phyloP scores from a whole-genome alignment of 2,797 vertebrate genomes.

The Anguilla marmorata region DNA sequence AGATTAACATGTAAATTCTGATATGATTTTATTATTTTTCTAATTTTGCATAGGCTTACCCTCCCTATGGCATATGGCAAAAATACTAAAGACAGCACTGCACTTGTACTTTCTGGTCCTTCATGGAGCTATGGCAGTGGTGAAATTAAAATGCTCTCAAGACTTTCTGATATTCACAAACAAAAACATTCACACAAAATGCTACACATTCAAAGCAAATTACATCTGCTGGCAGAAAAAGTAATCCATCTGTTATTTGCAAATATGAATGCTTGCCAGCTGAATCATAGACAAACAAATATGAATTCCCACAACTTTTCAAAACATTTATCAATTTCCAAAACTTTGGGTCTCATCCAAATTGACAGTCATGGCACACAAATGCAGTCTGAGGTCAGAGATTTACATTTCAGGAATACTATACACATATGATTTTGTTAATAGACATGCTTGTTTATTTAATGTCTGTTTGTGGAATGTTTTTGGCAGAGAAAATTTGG shows the following conservation, averaged over 20 bases:
- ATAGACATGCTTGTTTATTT: neutral
- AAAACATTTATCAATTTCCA: too few species aligned
- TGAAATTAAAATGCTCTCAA: conserved; percentile 4
- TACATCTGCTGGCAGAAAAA: neutral
- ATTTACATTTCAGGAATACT: conserved; percentile 1
- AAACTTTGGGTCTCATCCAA: too few species aligned
- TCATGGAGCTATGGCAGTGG: neutral
- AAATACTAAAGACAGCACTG: neutral
- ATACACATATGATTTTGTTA: neutral
- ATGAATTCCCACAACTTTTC: too few species aligned
- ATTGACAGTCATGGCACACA: neutral
- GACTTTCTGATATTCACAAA: neutral
- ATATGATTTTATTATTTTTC: neutral
- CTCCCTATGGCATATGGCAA: neutral
- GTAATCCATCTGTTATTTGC: neutral
- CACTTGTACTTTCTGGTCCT: neutral
- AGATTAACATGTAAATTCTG: neutral
- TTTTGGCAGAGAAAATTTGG: neutral
- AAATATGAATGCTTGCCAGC: neutral
- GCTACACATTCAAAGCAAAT: neutral
- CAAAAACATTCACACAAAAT: neutral
- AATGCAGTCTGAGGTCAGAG: neutral
- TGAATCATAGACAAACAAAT: neutral
- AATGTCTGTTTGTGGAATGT: neutral
- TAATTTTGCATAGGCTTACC: neutral